Base-by-base conservation (phyloP, 92 coral and sea anemone genomes). In the Hydrozoanthus gracilis region DNA sequence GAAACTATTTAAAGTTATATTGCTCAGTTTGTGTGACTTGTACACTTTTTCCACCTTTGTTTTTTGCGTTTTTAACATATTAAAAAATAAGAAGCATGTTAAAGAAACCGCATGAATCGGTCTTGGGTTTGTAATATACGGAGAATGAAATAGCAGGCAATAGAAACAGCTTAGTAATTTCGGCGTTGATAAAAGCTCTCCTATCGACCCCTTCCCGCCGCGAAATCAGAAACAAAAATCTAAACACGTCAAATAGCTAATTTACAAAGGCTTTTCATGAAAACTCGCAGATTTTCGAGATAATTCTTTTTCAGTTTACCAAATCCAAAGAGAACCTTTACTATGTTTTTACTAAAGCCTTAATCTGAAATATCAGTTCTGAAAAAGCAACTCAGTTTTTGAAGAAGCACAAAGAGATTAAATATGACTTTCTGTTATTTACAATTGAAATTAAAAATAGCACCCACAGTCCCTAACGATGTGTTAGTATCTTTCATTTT, bases 401-500 rank as follows among this genome's bases (percentile, higher is more conserved):
- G 46, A 80, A 49, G 17, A 50, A 44, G 72, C 48, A 17, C 46
- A 80, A 80, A 80, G 70, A 60, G 35, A 77, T 77, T 15, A 69
- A 15, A 60, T 6, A 12, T 80, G 62, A 46, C 73, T 65, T 65
- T 80, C 47, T 8, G 61, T 20, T 80, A 80, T 80, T 80, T 80
- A 64, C 85, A 47, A 80, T 80, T 80, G 10, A 80, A 64, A 80
- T 80, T 80, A 80, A 45, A 48, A 47, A 9, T 18, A 64, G 74
- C 51, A 46, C 85, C 85, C 74, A 17, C 17, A 80, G 85, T 50
- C 27, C 65, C 85, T 80, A 80, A 80, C 85, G 85, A 80, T 80
- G 60, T 80, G 60, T 45, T 80, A 80, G 85, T 18, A 56, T 51
- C 82, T 52, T 65, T 64, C 51, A 80, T 80, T 80, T 80, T 80